A percentile compares a stretch with the other conserved stretches of the same genome.
These are phyloP conservation scores for Amphiprion ocellaris DNA, from an alignment of 2,113 vertebrate genomes.

Conservation along the genomic window DNA sequence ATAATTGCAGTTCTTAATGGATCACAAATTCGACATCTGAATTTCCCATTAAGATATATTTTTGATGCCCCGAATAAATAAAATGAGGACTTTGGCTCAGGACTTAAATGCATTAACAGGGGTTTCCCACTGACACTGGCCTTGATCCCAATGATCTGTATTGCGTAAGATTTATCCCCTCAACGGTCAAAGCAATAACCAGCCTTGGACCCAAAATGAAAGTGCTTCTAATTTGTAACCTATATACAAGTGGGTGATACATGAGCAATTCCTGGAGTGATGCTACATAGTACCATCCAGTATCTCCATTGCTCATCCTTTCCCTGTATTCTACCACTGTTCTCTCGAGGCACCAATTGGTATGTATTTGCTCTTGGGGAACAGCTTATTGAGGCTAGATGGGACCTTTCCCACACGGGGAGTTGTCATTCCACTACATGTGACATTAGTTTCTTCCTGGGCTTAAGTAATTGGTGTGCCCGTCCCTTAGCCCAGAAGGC, in stretches of 20 bases:
- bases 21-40: conserved; percentile 1
- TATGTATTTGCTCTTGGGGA: conserved; percentile 59
- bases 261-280: conserved; percentile 20
- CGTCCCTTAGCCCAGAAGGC: conserved; percentile 68
- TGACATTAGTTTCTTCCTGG: conserved; percentile 64
- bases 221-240: conserved; percentile 18
- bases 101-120: conserved; percentile 1
- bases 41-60: conserved; percentile 12
- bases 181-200: conserved; percentile 46
- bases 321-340: not conserved
- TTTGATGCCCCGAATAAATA: not conserved
- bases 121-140: not conserved
- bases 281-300: conserved; percentile 7
- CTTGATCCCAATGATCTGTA: conserved; percentile 32
- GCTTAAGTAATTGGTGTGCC: conserved; percentile 77
- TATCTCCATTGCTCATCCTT: conserved; percentile 30
- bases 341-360: conserved; percentile 55
- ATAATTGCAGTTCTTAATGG: conserved; percentile 3
- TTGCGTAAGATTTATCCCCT: conserved; percentile 22
- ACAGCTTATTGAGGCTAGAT: conserved; percentile 23
- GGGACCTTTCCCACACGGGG: conserved; percentile 48
- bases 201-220: not conserved
- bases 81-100: conserved; percentile 20
- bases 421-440: conserved; percentile 65
- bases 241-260: conserved; percentile 1